Evolutionary conservation across 2,888 invertebrate genomes (phyloP).

Genomic region (Entomobrya proxima): DNA sequence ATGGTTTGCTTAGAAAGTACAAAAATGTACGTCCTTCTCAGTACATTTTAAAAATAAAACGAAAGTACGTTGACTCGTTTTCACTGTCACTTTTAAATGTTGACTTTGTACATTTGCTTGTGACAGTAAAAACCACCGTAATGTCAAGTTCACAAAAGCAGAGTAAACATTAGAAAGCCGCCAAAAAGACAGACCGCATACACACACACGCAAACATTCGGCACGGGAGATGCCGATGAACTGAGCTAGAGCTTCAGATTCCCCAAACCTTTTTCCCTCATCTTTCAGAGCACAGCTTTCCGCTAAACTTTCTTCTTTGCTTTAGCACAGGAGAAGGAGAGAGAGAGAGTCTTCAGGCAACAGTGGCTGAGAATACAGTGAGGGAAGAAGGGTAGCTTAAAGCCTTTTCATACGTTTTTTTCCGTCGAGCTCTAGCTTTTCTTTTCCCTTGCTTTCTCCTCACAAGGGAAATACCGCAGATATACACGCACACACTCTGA

Average conservation of each 20-base stretch:
- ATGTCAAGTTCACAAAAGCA: neutral
- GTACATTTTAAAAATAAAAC: too few relatives aligned
- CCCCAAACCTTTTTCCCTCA: slow-evolving; percentile 38
- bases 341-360: slow-evolving; percentile 22
- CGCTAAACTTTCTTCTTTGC: too few relatives aligned
- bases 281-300: too few relatives aligned
- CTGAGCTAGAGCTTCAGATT: slow-evolving; percentile 46
- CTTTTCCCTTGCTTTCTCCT: neutral
- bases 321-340: too few relatives aligned
- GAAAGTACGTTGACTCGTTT: neutral
- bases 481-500: neutral
- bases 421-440: neutral
- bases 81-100: neutral
- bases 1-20: too few relatives aligned
- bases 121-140: neutral
- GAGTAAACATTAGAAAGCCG: neutral
- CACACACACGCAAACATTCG: slow-evolving; percentile 30
- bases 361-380: slow-evolving; percentile 53
- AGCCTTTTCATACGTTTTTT: slow-evolving; percentile 48
- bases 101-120: neutral
- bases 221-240: slow-evolving; percentile 63
- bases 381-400: slow-evolving; percentile 53
- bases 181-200: neutral
- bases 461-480: neutral
- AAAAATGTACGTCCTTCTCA: too few relatives aligned